A percentile compares a stretch with the other conserved stretches of the same genome.
These are phyloP conservation scores for Theodoxus fluviatilis DNA, from an alignment of 2,888 invertebrate genomes.

Conservation along the genomic window DNA sequence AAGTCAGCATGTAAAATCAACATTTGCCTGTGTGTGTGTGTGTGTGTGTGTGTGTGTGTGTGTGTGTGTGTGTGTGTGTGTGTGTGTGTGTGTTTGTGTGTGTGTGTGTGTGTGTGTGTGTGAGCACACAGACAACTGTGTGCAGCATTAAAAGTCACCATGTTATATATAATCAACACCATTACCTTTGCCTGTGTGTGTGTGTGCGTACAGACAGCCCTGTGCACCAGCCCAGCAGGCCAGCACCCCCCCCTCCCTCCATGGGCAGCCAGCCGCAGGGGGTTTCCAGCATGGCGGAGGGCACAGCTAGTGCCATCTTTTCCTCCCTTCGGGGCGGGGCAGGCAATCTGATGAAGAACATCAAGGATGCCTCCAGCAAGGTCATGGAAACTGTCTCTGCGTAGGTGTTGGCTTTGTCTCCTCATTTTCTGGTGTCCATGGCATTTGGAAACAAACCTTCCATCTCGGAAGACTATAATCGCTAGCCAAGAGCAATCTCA, in stretches of 20 bases:
- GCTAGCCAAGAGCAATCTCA: background rate
- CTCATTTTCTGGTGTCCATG: too few relatives aligned
- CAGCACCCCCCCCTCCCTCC: slow-evolving; percentile 8
- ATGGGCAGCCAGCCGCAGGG: background rate
- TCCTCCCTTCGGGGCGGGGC: slow-evolving; percentile 89
- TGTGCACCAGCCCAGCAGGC: slow-evolving; percentile 28
- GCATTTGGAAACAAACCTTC: too few relatives aligned
- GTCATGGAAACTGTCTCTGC: slow-evolving; percentile 88
- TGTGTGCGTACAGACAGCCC: slow-evolving; percentile 28
- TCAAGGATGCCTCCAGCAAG: slow-evolving; percentile 94
- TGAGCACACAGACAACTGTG: too few relatives aligned
- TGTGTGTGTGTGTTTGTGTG: too few relatives aligned
- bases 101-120: too few relatives aligned
- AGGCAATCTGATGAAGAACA: slow-evolving; percentile 88
- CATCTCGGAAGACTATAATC: background rate
- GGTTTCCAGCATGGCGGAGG: slow-evolving; percentile 18
- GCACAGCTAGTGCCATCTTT: slow-evolving; percentile 68
- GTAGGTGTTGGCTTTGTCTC: too few relatives aligned
- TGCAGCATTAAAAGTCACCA: too few relatives aligned
- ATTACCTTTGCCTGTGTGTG: background rate
- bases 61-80: too few relatives aligned
- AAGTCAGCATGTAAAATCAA: too few relatives aligned
- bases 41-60: too few relatives aligned
- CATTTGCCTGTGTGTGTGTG: too few relatives aligned
- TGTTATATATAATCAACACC: background rate